Evolutionary conservation across 2,888 invertebrate genomes (phyloP).

Genomic region (Acrobasis suavella): DNA sequence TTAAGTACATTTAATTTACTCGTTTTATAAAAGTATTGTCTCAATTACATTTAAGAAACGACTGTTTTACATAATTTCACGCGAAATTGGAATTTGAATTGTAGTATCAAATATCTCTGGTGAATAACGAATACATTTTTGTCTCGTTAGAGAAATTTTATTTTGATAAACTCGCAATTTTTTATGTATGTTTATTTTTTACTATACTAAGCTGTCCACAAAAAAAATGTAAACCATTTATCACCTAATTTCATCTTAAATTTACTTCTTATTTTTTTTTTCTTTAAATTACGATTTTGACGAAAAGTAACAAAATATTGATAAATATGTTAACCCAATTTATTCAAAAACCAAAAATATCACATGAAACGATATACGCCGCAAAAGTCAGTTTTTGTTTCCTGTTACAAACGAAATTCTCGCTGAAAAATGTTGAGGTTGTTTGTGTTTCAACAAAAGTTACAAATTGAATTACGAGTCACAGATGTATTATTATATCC

Average conservation of each 20-base stretch:
- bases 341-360: not conserved
- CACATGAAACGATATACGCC: not conserved
- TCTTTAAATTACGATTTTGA: too few relatives aligned
- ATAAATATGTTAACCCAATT: too few relatives aligned
- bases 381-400: constrained; percentile 1
- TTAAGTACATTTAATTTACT: constrained; percentile 4
- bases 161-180: too few relatives aligned
- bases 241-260: too few relatives aligned
- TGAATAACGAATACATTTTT: not conserved
- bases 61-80: not conserved
- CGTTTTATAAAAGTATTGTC: not conserved
- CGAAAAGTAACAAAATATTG: too few relatives aligned
- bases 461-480: not conserved
- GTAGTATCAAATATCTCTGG: not conserved
- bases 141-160: too few relatives aligned
- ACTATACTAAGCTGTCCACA: too few relatives aligned
- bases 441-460: constrained; percentile 3
- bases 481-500: not conserved
- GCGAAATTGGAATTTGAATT: not conserved
- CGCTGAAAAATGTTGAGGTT: not conserved
- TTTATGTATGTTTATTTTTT: too few relatives aligned
- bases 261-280: too few relatives aligned
- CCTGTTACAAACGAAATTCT: not conserved
- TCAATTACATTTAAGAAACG: not conserved
- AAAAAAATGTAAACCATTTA: too few relatives aligned